phyloP scores from a whole-genome alignment of 1,140 invertebrate genomes.

The Diachasmimorpha longicaudata region DNA sequence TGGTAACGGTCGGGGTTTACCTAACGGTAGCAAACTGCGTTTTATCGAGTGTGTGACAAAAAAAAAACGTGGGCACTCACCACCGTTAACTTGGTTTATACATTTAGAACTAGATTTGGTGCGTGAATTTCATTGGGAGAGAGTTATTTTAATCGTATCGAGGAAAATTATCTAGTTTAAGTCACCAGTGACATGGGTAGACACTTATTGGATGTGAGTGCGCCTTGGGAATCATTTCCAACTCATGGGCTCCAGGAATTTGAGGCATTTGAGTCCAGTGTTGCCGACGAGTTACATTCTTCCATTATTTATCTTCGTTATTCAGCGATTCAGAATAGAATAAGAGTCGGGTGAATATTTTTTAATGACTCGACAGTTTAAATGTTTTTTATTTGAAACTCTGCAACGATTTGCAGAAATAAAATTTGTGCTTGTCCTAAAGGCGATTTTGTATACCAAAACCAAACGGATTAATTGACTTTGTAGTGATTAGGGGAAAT shows the following conservation, averaged over 20 bases:
- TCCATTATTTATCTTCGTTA: background rate
- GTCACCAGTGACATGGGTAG: background rate
- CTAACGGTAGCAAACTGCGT: background rate
- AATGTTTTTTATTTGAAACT: background rate
- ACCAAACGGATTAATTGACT: too few species aligned
- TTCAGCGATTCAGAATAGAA: too few species aligned
- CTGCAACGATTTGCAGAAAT: too few species aligned
- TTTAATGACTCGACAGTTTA: background rate
- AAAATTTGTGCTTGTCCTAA: too few species aligned
- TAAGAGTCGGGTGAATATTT: background rate
- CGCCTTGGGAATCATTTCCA: background rate
- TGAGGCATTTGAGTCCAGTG: background rate
- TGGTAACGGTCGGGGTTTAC: background rate
- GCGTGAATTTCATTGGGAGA: background rate
- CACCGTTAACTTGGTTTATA: background rate
- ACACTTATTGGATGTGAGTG: background rate
- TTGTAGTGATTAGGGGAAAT: too few species aligned
- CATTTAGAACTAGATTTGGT: background rate
- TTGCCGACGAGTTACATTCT: background rate
- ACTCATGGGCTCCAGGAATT: background rate
- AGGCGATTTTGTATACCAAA: too few species aligned
- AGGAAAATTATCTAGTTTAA: background rate
- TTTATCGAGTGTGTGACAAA: background rate
- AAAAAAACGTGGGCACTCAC: background rate
- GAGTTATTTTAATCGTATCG: background rate